Conservation (phyloP, 2,113 vertebrate species). For the Gobiocypris rarus region DNA sequence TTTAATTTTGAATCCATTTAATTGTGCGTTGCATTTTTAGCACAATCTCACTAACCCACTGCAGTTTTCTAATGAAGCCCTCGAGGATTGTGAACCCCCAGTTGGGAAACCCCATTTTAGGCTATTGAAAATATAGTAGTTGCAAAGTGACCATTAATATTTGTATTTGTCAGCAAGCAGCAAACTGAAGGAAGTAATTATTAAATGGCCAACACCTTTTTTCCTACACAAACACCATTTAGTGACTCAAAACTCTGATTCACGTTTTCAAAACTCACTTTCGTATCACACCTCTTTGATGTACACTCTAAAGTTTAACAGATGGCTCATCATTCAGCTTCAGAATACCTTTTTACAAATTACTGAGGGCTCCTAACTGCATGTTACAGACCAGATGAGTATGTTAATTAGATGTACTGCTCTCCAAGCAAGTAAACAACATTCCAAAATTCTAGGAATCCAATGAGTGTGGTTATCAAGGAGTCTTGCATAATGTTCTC, state of each 20-base stretch:
- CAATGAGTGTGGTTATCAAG: neutral
- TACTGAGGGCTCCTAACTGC: neutral
- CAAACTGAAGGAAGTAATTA: neutral
- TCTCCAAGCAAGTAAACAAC: slow-evolving; percentile 6
- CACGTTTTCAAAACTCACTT: neutral
- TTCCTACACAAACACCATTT: neutral
- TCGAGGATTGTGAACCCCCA: neutral
- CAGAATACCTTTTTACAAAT: neutral
- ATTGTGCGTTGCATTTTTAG: neutral
- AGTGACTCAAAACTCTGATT: slow-evolving; percentile 12
- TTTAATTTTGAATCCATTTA: neutral
- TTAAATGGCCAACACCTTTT: neutral
- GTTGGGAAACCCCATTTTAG: neutral
- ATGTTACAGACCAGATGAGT: neutral
- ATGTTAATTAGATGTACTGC: neutral
- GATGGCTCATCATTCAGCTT: neutral
- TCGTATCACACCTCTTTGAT: neutral
- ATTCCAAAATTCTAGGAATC: slow-evolving; percentile 4
- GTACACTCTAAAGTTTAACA: neutral
- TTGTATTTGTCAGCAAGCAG: neutral
- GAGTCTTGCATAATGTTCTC: neutral
- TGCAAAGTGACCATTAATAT: slow-evolving; percentile 12
- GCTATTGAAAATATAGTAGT: neutral
- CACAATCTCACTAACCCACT: neutral
- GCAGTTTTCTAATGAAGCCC: neutral